Base-by-base conservation (phyloP, 2,113 vertebrate species). In the Tupaia chinensis region DNA sequence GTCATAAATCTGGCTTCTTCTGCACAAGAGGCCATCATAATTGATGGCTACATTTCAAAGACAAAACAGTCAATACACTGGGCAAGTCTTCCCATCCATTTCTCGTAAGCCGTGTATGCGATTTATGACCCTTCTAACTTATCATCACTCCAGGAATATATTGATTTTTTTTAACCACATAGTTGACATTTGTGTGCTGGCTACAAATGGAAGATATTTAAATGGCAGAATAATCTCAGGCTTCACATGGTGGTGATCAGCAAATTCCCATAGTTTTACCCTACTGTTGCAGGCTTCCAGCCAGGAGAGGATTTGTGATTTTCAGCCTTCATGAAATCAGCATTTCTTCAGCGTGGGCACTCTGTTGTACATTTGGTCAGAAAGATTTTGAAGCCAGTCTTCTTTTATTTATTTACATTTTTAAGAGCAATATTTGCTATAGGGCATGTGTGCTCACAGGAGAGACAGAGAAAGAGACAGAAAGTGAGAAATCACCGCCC, bases 101-200 rank as follows among this genome's bases (percentile, higher is more conserved):
- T 97, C 88, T 95, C 1, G 0, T 87, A 97, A 96, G 56, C 13
- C 93, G 69, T 80, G 78, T 3, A 19, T 25, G 11, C 25, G 87
- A 95, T 96, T 90, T 96, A 96, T 60, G 68, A 87, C 56, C 76
- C 76, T 95, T 94, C 70, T 68, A 87, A 93, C 65, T 83, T 70
- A 82, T 79, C 76, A 93, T 92, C 70, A 73, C 82, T 79, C 74
- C 34, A 91, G 53, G 32, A 95, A 97, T 87, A 63, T 66, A 96
- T 97, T 94, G 84, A 97, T 96, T 95, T 94, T 91, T 97, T 90
- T 89, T 83, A 89, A 82, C 54, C 32, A 83, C 32, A 29, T 14
- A 80, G 66, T 66, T 1, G 15, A 83, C 27, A 83, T 61, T 60
- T 93, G 60, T 93, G 90, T 82, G 54, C 60, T 93, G 76, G 29